phyloP scores from a whole-genome alignment of 2,888 invertebrate genomes.

The Psococerastis gibbosa region DNA sequence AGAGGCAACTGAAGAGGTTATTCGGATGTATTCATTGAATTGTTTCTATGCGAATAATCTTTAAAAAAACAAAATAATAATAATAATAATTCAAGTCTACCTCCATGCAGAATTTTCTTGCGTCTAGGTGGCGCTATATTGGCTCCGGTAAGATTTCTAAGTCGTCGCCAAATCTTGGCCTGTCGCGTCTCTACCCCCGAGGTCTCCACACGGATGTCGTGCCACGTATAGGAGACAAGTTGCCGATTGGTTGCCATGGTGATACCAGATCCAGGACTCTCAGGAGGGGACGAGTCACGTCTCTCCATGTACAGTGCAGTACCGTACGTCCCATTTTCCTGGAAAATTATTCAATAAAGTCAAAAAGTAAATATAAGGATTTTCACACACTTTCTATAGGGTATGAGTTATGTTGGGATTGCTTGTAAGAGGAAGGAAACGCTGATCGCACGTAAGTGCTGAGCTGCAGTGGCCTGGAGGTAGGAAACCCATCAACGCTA shows the following conservation, averaged over 20 bases:
- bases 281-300: not conserved
- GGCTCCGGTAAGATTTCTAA: constrained; percentile 18
- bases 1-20: too few relatives aligned
- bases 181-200: constrained; percentile 32
- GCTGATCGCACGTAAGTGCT: too few relatives aligned
- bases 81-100: not conserved
- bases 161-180: constrained; percentile 15
- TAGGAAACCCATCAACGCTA: too few relatives aligned
- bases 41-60: too few relatives aligned
- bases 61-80: constrained; percentile 4
- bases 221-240: constrained; percentile 54
- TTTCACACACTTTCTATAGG: too few relatives aligned
- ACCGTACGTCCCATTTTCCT: not conserved
- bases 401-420: too few relatives aligned
- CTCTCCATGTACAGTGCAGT: not conserved
- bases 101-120: constrained; percentile 24
- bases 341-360: too few relatives aligned
- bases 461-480: too few relatives aligned
- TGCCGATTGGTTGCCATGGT: not conserved
- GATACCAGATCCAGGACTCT: not conserved
- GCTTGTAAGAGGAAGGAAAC: too few relatives aligned
- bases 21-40: too few relatives aligned
- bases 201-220: constrained; percentile 53
- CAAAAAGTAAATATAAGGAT: too few relatives aligned
- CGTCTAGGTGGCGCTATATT: constrained; percentile 27